A percentile compares a stretch with the other conserved stretches of the same genome.
phyloP scores from a whole-genome alignment of 2,113 vertebrate genomes.

The Ceyx margarethae region DNA sequence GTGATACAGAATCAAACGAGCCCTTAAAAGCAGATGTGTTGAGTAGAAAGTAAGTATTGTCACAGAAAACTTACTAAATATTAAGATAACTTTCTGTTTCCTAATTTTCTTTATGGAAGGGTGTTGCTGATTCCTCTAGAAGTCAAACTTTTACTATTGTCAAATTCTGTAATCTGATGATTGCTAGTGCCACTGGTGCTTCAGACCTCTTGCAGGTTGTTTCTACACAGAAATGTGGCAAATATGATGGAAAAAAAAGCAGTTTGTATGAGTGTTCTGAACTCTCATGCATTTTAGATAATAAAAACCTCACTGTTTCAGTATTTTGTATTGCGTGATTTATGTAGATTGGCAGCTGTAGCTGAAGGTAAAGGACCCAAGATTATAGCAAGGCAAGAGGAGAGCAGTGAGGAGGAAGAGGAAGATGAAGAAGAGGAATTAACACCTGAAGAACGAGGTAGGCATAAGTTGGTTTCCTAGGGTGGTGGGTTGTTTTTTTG shows the following conservation, averaged over 20 bases:
- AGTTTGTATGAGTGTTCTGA: not conserved
- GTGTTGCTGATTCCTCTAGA: not conserved
- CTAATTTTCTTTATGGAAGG: not conserved
- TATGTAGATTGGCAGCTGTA: slow-evolving; percentile 81
- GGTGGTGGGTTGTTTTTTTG: not conserved
- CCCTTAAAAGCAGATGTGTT: slow-evolving; percentile 84
- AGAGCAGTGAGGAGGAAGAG: slow-evolving; percentile 89
- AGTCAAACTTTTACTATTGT: not conserved
- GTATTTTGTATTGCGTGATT: not conserved
- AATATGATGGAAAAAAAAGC: not conserved
- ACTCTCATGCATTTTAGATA: not conserved
- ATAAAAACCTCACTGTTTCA: not conserved
- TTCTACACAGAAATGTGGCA: not conserved
- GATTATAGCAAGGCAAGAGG: slow-evolving; percentile 71
- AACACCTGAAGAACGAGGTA: slow-evolving; percentile 90
- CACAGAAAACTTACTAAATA: not conserved
- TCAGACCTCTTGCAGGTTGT: not conserved
- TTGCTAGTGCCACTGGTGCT: not conserved
- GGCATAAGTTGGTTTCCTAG: not conserved
- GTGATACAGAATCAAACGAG: slow-evolving; percentile 85
- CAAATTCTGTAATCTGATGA: not conserved
- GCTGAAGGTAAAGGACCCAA: slow-evolving; percentile 85
- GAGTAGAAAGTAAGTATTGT: slow-evolving; percentile 89
- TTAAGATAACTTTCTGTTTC: not conserved
- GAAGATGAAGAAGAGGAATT: slow-evolving; percentile 82